phyloP scores from a whole-genome alignment of 2,797 vertebrate genomes.

The Uromys caudimaculatus region DNA sequence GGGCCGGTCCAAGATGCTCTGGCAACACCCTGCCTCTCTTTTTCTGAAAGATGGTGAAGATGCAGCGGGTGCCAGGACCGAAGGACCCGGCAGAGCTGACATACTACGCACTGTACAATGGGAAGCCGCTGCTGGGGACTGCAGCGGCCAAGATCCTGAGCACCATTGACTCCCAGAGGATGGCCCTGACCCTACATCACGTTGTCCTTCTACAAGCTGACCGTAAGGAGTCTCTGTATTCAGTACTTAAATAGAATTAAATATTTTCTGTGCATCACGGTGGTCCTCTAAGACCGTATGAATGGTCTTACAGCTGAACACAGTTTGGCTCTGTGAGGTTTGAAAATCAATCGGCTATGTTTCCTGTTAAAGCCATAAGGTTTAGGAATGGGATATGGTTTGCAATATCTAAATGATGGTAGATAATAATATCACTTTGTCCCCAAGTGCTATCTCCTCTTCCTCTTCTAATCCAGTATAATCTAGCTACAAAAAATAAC shows the following conservation, averaged over 20 bases:
- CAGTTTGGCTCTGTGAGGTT: constrained; percentile 21
- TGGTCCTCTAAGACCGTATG: neutral
- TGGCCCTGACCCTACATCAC: constrained; percentile 97
- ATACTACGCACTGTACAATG: constrained; percentile 94
- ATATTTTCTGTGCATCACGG: neutral
- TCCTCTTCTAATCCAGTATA: neutral
- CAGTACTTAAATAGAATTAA: neutral
- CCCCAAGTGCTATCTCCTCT: neutral
- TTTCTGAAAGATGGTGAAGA: constrained; percentile 95
- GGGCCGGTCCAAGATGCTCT: neutral
- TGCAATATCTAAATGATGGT: neutral
- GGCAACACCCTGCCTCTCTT: neutral
- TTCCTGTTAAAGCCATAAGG: neutral
- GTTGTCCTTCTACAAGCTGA: constrained; percentile 98
- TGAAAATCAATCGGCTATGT: neutral
- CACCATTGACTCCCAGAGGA: constrained; percentile 97
- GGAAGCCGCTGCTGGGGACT: constrained; percentile 92
- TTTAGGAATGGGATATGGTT: neutral
- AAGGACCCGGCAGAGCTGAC: constrained; percentile 97
- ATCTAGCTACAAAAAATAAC: constrained; percentile 22
- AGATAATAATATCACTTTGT: neutral
- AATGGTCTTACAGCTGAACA: neutral
- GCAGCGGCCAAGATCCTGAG: constrained; percentile 97
- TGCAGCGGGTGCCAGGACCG: constrained; percentile 92
- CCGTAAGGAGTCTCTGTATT: constrained; percentile 89